Evolutionary conservation across 2,113 vertebrate genomes (phyloP), one percentile per base, ranked within the genome.

Genomic region (Oncorhynchus gorbuscha): DNA sequence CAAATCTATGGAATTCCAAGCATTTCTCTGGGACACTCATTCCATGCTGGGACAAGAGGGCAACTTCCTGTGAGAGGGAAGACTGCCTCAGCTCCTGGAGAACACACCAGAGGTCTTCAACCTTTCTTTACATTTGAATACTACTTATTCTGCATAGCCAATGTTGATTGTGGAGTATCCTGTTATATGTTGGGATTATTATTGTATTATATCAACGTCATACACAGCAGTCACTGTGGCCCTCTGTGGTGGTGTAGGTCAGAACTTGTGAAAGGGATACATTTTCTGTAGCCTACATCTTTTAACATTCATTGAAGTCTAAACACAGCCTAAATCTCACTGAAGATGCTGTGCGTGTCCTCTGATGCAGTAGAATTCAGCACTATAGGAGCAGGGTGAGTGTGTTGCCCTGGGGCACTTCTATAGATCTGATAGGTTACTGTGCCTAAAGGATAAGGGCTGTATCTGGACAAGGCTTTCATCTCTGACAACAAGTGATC

Each of bases 271-370:
- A 32, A 18, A 30, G 65, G 28, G 5, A 18, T 67, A 16, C 1
- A 67, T 67, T 16, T 67, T 5, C 51, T 26, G 30, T 68, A 28
- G 4, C 28, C 30, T 68, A 18, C 24, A 13, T 9, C 73, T 45
- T 28, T 49, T 65, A 66, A 74, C 61, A 74, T 66, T 65, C 61
- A 14, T 26, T 39, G 32, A 74, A 49, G 66, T 32, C 66, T 14
- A 28, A 32, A 68, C 26, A 68, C 30, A 39, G 16, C 51, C 13
- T 28, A 12, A 18, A 67, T 67, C 24, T 67, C 26, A 67, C 32
- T 67, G 26, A 32, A 67, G 4, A 30, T 20, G 39, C 8, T 22
- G 59, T 62, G 59, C 4, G 55, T 20, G 4, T 45, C 39, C 39
- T 45, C 2, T 45, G 2, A 45, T 45, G 39, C 39, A 11, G 39